Base-by-base conservation (phyloP, 2,113 vertebrate genomes). In the Tor tambroides region DNA sequence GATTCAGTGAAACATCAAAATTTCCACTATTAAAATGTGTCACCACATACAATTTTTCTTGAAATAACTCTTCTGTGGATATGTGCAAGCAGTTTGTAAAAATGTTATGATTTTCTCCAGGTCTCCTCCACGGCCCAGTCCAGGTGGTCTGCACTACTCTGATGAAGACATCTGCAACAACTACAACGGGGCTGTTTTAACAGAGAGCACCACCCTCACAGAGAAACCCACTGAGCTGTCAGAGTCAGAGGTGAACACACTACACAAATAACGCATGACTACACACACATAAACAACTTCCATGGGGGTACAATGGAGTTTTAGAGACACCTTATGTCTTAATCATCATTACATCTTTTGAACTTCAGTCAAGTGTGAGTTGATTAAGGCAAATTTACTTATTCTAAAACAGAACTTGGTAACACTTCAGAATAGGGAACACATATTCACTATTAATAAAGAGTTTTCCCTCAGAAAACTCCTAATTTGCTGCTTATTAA, bases 151-250 rank as follows among this genome's bases (percentile, higher is more conserved):
- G 82, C 97, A 95, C 93, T 99, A 99, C 93, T 99, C 98, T 0
- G 98, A 99, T 1, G 98, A 99, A 88, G 97, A 99, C 88, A 95
- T 99, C 90, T 97, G 97, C 86, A 97, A 94, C 94, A 98, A 97
- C 92, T 98, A 98, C 90, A 98, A 99, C 0, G 97, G 97, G 2
- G 93, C 96, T 0, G 96, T 95, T 88, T 95, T 97, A 84, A 96
- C 96, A 0, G 97, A 99, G 91, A 96, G 95, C 89, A 91, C 95
- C 83, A 95, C 94, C 8, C 96, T 99, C 43, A 96, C 93, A 0
- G 98, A 98, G 94, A 98, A 97, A 83, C 95, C 97, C 10, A 94
- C 95, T 3, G 97, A 97, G 32, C 93, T 95, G 1, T 97, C 97
- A 0, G 98, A 97, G 78, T 99, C 98, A 0, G 98, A 99, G 96